Conservation (phyloP, 2,113 vertebrate species). For the Blennius ocellaris region DNA sequence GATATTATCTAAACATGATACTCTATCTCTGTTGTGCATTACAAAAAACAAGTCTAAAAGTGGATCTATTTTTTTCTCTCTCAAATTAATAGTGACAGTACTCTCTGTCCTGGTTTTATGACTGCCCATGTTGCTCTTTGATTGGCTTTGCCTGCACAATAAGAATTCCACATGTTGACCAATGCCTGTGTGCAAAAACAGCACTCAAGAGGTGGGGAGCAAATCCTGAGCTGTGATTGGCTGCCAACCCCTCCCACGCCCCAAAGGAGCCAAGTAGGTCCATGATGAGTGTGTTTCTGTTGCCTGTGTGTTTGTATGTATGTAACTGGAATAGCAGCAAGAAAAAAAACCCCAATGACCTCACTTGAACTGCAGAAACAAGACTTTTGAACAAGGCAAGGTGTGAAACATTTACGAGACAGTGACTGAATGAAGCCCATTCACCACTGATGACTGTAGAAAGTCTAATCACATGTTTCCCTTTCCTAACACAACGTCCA, state of each 20-base stretch:
- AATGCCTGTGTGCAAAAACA: constrained; percentile 46
- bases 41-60: not conserved
- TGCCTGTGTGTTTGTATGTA: constrained; percentile 24
- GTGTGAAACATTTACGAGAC: not conserved
- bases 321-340: constrained; percentile 5
- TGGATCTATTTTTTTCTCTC: not conserved
- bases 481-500: not conserved
- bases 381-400: not conserved
- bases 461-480: not conserved
- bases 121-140: constrained; percentile 18
- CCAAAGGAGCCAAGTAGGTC: not conserved
- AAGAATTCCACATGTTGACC: constrained; percentile 52
- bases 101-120: constrained; percentile 12
- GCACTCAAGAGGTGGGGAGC: constrained; percentile 70
- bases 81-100: not conserved
- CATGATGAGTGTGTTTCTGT: not conserved
- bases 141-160: constrained; percentile 46
- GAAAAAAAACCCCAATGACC: constrained; percentile 5
- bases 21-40: not conserved
- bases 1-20: not conserved
- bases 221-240: constrained; percentile 71
- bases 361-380: constrained; percentile 23
- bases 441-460: not conserved
- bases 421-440: not conserved
- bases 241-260: constrained; percentile 39